Evolutionary conservation across 2,113 vertebrate genomes (phyloP).

Genomic region (Otis tarda): DNA sequence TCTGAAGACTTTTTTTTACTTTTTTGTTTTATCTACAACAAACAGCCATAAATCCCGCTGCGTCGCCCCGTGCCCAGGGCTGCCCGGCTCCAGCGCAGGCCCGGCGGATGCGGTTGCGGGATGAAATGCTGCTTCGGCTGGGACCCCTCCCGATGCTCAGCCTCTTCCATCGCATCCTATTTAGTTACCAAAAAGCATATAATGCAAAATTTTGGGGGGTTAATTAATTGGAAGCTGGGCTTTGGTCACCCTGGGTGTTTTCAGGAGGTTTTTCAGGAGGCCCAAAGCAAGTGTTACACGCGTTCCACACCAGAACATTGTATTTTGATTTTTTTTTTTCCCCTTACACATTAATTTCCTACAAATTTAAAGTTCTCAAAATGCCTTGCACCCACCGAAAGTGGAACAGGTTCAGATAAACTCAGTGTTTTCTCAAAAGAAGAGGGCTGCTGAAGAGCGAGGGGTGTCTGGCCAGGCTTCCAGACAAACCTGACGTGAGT

Average conservation of each 20-base stretch:
- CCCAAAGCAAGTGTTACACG: neutral
- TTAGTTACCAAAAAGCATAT: neutral
- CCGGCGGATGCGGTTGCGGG: neutral
- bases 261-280: neutral
- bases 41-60: slow-evolving; percentile 54
- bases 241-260: neutral
- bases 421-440: accelerated
- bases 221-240: neutral
- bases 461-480: neutral
- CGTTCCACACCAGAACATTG: neutral
- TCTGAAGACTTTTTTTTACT: neutral
- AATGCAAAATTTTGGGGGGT: neutral
- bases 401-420: neutral
- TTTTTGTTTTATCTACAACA: neutral
- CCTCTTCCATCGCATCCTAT: neutral
- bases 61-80: neutral
- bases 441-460: neutral
- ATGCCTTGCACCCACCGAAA: neutral
- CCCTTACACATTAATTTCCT: neutral
- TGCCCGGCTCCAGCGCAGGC: neutral
- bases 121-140: neutral
- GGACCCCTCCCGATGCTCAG: neutral
- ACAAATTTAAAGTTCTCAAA: neutral
- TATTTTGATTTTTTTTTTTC: neutral
- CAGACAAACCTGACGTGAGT: neutral